Evolutionary conservation across 2,797 vertebrate genomes (phyloP).

Genomic region (Melanotaenia maccullochi): DNA sequence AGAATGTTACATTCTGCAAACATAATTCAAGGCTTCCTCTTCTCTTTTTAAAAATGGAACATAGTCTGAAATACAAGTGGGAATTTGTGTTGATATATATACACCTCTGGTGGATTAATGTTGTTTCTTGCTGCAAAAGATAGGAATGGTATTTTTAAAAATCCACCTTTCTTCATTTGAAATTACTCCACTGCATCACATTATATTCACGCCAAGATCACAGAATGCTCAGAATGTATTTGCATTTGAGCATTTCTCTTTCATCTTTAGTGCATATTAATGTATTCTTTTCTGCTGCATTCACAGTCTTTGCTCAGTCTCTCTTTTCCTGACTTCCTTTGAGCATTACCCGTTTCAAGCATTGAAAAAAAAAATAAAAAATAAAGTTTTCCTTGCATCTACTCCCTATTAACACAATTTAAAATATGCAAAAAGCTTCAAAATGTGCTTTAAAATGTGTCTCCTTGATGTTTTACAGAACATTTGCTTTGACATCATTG

Average conservation of each 20-base stretch:
- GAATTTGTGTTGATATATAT: conserved; percentile 25
- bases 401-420: conserved; percentile 24
- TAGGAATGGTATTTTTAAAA: conserved; percentile 35
- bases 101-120: conserved; percentile 31
- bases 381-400: conserved; percentile 24
- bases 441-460: conserved; percentile 31
- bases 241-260: conserved; percentile 64
- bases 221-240: conserved; percentile 52
- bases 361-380: conserved; percentile 22
- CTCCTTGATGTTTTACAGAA: conserved; percentile 26
- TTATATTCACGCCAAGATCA: conserved; percentile 50
- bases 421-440: conserved; percentile 28
- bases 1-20: conserved; percentile 35
- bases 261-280: conserved; percentile 64
- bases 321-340: conserved; percentile 26
- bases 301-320: conserved; percentile 36
- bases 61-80: conserved; percentile 29
- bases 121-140: conserved; percentile 27
- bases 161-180: conserved; percentile 39
- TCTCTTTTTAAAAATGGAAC: conserved; percentile 12
- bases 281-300: conserved; percentile 54
- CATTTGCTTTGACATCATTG: conserved; percentile 24
- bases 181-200: conserved; percentile 44
- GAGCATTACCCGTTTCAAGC: conserved; percentile 40
- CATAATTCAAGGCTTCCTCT: conserved; percentile 24